Evolutionary conservation across 2,888 invertebrate genomes (phyloP), one percentile per base, ranked within the genome.

Genomic region (Kryphioiulus occultus): DNA sequence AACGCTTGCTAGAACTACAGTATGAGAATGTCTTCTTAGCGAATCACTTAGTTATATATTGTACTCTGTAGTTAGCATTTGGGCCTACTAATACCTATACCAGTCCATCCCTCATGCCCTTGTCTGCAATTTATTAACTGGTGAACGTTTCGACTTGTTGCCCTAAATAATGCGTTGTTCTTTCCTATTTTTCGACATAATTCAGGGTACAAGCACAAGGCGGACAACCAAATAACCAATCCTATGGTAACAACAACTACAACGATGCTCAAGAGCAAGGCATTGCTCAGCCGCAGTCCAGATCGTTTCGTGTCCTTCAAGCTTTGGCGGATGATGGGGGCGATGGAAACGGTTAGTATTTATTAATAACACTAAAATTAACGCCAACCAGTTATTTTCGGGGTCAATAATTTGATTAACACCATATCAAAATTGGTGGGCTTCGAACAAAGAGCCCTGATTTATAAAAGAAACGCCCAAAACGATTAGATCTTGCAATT

Each of bases 241-340:
- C 7, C 17, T 35, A 84, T n/a, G 19, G n/a, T 35, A 35, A 84
- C 39, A 84, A 84, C 22, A 35, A 84, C 15, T 39, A 84, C 22
- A 84, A 84, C 22, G 84, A 84, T n/a, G 84, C 35, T 84, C 39
- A n/a, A 39, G 84, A 84, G 32, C 68, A 68, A 68, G 68, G 68
- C 22, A 68, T 26, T 26, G 30, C 35, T 84, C 84, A 84, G 84
- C 84, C 84, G 32, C 88, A 88, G 47, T 88, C 88, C 15, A 47
- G 88, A 44, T 88, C 88, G 26, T 88, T 88, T 83, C 86, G 88
- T 59, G 59, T 88, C 32, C 85, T 88, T 59, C 88, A 88, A 87
- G 88, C 86, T 47, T 85, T 88, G 78, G 87, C 88, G 0, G 88
- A 88, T 83, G 53, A 44, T 26, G 87, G 32, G 59, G 85, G 87